Evolutionary conservation across 2,888 invertebrate species (phyloP), one percentile per base, ranked within the genome.

Genomic region (Ptycholaimellus sp.): DNA sequence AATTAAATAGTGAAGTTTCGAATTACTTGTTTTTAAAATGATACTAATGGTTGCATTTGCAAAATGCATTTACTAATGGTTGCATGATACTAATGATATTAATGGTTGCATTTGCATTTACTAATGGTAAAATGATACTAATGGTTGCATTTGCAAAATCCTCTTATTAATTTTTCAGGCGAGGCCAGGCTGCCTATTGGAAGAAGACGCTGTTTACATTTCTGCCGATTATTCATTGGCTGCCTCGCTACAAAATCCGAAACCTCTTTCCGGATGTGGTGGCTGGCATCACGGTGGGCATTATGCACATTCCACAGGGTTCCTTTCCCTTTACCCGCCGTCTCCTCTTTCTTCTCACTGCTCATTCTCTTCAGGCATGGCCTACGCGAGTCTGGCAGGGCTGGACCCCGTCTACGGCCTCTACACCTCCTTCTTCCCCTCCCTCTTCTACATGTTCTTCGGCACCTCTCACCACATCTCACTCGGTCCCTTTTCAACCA

Each of bases 341-440:
- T 35, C n/a, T 18, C 14, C 5, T 18, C 19, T 7, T 33, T 36
- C 18, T 16, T 30, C 9, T 9, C n/a, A 6, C 9, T 36, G 17
- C 35, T 30, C 19, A 14, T 27, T 27, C 13, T 18, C 16, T 40
- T 40, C 38, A 57, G 64, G 65, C 38, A 64, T 67, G 64, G 67
- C 66, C 1, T 68, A 68, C 49, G 66, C 65, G n/a, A 56, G 63
- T 46, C 49, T 68, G 44, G 64, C 66, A 2, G 58, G 57, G 3
- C 50, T 66, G 4, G 57, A 59, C 3, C 64, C 67, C 3, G 60
- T 66, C 17, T 61, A 58, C 47, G 70, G 70, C 7, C 60, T 71
- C 25, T 81, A 82, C 59, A 79, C 80, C 70, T 83, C 82, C 0
- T 82, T 85, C 62, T 82, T 85, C 61, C 81, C 83, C 0, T 77